Evolutionary conservation across 2,888 invertebrate species (phyloP).

Genomic region (Chromoteleia sp.): DNA sequence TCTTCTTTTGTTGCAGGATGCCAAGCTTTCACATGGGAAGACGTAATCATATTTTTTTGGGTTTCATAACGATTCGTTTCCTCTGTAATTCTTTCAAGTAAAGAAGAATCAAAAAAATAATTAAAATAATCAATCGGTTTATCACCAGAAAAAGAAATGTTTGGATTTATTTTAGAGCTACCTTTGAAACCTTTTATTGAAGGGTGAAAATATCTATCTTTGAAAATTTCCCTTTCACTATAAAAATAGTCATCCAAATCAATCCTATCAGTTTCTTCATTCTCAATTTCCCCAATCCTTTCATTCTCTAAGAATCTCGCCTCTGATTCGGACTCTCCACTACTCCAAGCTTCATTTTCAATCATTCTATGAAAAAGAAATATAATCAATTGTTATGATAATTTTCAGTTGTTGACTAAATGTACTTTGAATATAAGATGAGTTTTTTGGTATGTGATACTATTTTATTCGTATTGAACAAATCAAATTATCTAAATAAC

Average conservation of each 20-base stretch:
- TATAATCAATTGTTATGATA: no score
- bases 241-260: no score
- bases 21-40: not conserved
- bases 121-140: conserved; percentile 48
- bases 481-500: no score
- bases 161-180: conserved; percentile 50
- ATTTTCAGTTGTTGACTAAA: no score
- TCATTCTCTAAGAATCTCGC: no score
- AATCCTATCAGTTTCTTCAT: no score
- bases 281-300: no score
- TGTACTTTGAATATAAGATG: no score
- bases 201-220: conserved; percentile 45
- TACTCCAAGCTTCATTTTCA: conserved; percentile 46
- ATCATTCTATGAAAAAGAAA: not conserved
- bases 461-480: no score
- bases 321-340: conserved; percentile 20
- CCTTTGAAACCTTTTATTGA: conserved; percentile 48
- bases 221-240: no score
- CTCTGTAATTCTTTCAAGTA: conserved; percentile 43
- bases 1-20: conserved; percentile 10
- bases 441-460: no score
- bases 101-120: conserved; percentile 41
- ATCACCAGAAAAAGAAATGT: conserved; percentile 39
- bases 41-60: not conserved
- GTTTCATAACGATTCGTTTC: conserved; percentile 10